These are phyloP conservation scores for Serinus canaria DNA, from an alignment of 2,113 vertebrate species.

Conservation along the genomic window DNA sequence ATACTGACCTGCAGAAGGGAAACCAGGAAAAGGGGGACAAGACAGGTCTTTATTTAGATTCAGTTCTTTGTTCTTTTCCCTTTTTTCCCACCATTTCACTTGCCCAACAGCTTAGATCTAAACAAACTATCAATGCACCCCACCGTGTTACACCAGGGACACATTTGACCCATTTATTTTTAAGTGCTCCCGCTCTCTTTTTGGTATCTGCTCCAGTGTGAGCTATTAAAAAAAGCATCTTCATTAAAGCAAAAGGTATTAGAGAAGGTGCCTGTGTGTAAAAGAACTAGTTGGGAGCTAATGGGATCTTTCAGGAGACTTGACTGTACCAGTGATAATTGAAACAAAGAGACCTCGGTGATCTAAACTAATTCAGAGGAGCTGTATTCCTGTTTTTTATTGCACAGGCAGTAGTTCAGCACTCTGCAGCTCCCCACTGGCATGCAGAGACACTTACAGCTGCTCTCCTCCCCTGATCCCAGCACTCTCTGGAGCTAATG, in stretches of 20 bases:
- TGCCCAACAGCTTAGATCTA: constrained; percentile 1
- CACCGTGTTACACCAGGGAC: neutral
- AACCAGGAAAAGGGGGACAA: neutral
- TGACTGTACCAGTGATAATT: constrained; percentile 13
- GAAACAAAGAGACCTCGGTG: constrained; percentile 55
- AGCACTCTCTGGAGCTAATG: neutral
- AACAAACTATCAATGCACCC: neutral
- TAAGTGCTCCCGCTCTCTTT: neutral
- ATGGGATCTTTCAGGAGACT: constrained; percentile 18
- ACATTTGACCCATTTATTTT: constrained; percentile 32
- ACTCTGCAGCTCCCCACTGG: constrained; percentile 15
- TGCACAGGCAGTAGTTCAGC: constrained; percentile 13
- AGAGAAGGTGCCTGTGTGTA: neutral
- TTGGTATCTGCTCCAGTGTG: neutral
- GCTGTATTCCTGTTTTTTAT: neutral
- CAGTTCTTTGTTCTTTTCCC: neutral
- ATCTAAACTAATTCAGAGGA: neutral
- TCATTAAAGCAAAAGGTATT: constrained; percentile 4
- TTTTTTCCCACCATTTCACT: neutral
- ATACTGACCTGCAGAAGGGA: neutral
- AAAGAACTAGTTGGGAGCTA: constrained; percentile 5
- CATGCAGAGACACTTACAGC: constrained; percentile 23
- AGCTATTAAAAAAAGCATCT: neutral
- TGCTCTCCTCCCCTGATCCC: constrained; percentile 19
- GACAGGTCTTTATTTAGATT: neutral